These are phyloP conservation scores for Cliona cf. orientalis DNA, from an alignment of 37 sponge, comb jelly and placozoan genomes.

Conservation along the genomic window DNA sequence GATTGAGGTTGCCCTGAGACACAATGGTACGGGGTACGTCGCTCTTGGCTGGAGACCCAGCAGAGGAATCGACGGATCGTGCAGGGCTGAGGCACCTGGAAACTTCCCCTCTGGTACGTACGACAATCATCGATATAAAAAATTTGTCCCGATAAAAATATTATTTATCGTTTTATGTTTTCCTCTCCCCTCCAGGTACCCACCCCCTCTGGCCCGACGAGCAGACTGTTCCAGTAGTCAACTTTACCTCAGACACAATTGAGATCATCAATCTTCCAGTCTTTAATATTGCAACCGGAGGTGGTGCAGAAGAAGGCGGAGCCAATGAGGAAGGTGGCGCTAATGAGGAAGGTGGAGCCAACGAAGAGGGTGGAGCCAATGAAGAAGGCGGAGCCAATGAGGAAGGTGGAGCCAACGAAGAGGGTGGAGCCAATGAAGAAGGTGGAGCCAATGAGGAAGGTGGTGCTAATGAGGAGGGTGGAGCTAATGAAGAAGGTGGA, in stretches of 20 bases:
- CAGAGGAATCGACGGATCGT: conserved; percentile 30
- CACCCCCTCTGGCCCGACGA: conserved; percentile 31
- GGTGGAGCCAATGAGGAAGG: conserved; percentile 42
- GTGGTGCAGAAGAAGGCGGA: no score
- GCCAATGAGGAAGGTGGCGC: conserved; percentile 33
- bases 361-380: conserved; percentile 14
- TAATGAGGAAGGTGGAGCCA: conserved; percentile 26
- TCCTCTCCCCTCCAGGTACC: conserved; percentile 28
- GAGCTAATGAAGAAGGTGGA: conserved; percentile 24
- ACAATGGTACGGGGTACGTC: conserved; percentile 54
- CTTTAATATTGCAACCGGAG: no score
- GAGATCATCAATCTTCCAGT: no score
- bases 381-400: conserved; percentile 34
- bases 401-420: conserved; percentile 32
- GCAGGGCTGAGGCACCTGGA: conserved; percentile 46
- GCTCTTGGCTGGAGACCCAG: conserved; percentile 53
- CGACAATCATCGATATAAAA: background rate
- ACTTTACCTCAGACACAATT: background rate
- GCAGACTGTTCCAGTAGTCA: background rate
- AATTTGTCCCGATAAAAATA: no score
- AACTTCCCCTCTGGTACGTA: conserved; percentile 28
- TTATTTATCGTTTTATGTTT: no score
- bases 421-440: conserved; percentile 9
- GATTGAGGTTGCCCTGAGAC: conserved; percentile 54
- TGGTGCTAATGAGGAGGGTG: conserved; percentile 20